Conservation (phyloP, 2,113 vertebrate species). For the Rhinoptilus africanus region DNA sequence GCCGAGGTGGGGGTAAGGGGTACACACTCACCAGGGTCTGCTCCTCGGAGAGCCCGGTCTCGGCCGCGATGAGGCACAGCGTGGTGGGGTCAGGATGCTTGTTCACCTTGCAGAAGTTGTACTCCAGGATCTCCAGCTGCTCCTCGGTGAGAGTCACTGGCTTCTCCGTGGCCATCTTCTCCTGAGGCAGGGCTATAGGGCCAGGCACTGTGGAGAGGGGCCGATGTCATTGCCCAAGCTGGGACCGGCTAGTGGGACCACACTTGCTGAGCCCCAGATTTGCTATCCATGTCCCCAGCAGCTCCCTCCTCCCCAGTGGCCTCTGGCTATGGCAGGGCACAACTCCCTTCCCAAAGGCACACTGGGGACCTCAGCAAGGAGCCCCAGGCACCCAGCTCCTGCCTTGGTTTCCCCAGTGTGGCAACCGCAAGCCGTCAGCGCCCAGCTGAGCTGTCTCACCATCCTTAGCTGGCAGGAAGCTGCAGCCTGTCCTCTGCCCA, state of each 20-base stretch:
- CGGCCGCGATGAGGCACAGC: constrained; percentile 75
- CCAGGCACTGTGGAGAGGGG: not conserved
- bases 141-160: constrained; percentile 69
- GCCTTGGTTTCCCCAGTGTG: not conserved
- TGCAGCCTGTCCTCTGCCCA: not conserved
- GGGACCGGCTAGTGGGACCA: not conserved
- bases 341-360: not conserved
- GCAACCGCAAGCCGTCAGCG: rapidly evolving
- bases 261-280: not conserved
- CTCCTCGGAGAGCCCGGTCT: constrained; percentile 75
- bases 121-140: constrained; percentile 78
- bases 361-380: not conserved
- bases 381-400: not conserved
- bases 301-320: not conserved
- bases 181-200: not conserved
- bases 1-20: not conserved
- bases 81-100: constrained; percentile 76
- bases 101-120: constrained; percentile 77
- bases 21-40: constrained; percentile 72
- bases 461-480: not conserved
- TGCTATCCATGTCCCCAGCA: not conserved
- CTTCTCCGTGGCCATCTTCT: constrained; percentile 61
- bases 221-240: not conserved
- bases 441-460: constrained; percentile 30
- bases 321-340: not conserved